Percentiles rank a stretch among this genome's conserved stretches.
Evolutionary conservation across 2,888 invertebrate species (phyloP).

Genomic region (Drosophila kambysellisi): DNA sequence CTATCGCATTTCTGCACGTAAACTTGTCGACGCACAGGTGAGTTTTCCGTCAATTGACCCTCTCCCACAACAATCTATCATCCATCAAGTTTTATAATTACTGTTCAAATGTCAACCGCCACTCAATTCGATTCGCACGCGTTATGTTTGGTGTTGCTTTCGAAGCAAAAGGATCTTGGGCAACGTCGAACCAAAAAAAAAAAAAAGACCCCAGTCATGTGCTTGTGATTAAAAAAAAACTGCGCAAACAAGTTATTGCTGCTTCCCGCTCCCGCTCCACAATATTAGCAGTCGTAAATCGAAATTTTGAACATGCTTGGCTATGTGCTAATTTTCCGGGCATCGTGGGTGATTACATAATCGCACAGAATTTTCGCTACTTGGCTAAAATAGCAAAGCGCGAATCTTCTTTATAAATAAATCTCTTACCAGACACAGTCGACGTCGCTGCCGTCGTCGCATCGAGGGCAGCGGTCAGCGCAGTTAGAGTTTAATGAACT

Average conservation of each 20-base stretch:
- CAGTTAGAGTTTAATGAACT: conserved; percentile 53
- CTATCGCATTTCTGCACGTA: conserved; percentile 88
- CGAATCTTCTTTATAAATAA: conserved; percentile 66
- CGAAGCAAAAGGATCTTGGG: conserved; percentile 43
- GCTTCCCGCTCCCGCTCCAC: background rate
- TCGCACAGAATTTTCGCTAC: conserved; percentile 54
- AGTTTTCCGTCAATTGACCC: conserved; percentile 53
- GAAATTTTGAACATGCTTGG: conserved; percentile 7
- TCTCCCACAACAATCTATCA: background rate
- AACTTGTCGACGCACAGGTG: conserved; percentile 88
- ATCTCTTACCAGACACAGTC: conserved; percentile 46
- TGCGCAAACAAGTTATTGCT: conserved; percentile 27
- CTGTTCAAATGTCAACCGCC: conserved; percentile 18
- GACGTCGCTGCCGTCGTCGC: conserved; percentile 10
- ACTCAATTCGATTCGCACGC: conserved; percentile 4
- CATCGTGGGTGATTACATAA: conserved; percentile 55
- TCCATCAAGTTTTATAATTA: conserved; percentile 3
- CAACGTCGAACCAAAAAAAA: conserved; percentile 64
- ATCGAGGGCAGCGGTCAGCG: conserved; percentile 17
- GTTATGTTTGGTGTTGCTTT: conserved; percentile 14
- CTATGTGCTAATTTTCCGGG: conserved; percentile 55
- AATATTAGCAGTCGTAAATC: conserved; percentile 17
- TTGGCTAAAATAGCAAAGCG: conserved; percentile 62
- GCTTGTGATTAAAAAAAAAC: conserved; percentile 71
- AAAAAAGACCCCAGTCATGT: conserved; percentile 59